Evolutionary conservation across 2,888 invertebrate genomes (phyloP), one percentile per base, ranked within the genome.

Genomic region (Caenorhabditis virilis): DNA sequence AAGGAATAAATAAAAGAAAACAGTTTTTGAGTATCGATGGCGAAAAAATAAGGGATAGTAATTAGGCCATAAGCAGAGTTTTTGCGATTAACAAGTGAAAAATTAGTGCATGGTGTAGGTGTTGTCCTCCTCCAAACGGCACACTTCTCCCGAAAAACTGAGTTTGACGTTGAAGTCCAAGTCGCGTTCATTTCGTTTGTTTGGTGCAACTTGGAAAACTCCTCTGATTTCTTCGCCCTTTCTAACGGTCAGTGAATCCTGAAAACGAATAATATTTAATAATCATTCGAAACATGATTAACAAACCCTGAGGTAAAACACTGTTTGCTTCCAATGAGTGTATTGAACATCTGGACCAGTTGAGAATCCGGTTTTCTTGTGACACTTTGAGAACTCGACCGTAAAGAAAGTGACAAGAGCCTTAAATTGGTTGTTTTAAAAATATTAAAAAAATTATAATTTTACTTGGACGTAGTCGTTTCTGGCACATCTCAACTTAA

Each of bases 241-340:
- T 84, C 95, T 95, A 33, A 93, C 93, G 2, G 98, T 98, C 88
- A 98, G 89, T 82, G 93, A 93, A 79, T 97, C 94, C 65, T 74
- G 49, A 51, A 61, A 55, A 26, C n/a, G n/a, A 27, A 13, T n/a
- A n/a, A n/a, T n/a, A n/a, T n/a, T 22, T 22, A 38, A 18, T 27
- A 45, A 16, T 35, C 11, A 11, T 16, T 30, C 6, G 30, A 30
- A 30, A 9, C 13, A 30, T 9, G 30, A 30, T 30, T 30, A 9
- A 9, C 30, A 30, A 9, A 72, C 72, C 83, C 94, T 91, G 79
- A 97, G 90, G 85, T 98, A 98, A 87, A 99, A 98, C 49, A 99
- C 97, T 7, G 91, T 92, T 85, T 95, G 95, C 85, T 99, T 99
- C 98, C 98, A 99, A 85, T 99, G 98, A 22, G 98, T 99, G 86